A percentile compares a stretch with the other conserved stretches of the same genome.
Conservation (phyloP, 2,888 invertebrate genomes). For the Dicranocentrus wangi region DNA sequence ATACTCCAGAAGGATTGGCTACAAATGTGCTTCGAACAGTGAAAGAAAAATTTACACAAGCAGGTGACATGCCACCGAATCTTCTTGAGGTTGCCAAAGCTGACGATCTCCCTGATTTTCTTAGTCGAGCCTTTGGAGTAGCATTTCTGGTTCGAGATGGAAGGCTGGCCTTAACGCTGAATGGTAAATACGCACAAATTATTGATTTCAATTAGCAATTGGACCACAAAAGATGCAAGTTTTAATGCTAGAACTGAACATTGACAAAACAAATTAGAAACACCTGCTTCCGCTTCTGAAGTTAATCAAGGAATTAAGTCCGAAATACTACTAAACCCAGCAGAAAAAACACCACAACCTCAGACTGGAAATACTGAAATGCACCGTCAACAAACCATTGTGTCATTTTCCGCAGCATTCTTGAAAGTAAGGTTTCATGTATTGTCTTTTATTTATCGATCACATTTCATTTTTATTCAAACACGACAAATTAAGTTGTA, state of each 20-base stretch:
- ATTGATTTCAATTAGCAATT: background rate
- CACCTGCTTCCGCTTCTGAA: too few relatives aligned
- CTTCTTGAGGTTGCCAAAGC: constrained; percentile 34
- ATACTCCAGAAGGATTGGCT: constrained; percentile 24
- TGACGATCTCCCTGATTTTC: constrained; percentile 17
- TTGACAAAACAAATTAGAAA: too few relatives aligned
- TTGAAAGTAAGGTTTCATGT: constrained; percentile 26
- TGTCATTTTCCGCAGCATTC: constrained; percentile 11
- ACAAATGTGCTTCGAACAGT: constrained; percentile 2
- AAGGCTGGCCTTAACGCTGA: background rate
- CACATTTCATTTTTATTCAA: background rate
- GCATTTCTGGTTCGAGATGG: constrained; percentile 53
- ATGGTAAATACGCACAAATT: background rate
- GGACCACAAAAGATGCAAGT: too few relatives aligned
- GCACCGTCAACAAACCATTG: constrained; percentile 13
- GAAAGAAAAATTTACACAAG: background rate
- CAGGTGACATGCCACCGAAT: background rate
- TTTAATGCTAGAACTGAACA: too few relatives aligned
- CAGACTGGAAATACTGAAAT: background rate
- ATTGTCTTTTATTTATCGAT: too few relatives aligned
- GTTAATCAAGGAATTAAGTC: too few relatives aligned
- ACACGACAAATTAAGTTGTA: background rate
- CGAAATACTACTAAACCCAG: too few relatives aligned
- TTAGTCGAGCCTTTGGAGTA: constrained; percentile 37
- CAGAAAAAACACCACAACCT: constrained; percentile 18